Conservation (phyloP, 2,113 vertebrate species). For the Heteronetta atricapilla region DNA sequence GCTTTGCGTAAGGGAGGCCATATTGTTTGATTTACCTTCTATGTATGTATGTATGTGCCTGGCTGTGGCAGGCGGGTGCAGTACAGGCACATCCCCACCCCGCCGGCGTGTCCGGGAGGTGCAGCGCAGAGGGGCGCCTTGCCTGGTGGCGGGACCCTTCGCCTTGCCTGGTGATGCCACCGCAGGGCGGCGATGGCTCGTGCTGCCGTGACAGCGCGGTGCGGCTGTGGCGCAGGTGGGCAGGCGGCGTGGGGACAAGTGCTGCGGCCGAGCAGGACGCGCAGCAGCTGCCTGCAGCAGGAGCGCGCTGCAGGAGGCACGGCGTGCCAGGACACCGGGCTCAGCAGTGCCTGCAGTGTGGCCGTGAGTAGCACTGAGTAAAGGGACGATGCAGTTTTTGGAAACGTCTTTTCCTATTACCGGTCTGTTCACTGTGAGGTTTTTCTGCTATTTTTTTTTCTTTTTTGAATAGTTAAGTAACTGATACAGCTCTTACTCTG, state of each 20-base stretch:
- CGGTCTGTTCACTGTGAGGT: neutral
- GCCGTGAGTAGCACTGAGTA: neutral
- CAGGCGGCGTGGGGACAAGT: no score
- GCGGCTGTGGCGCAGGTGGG: no score
- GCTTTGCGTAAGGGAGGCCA: neutral
- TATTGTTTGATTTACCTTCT: neutral
- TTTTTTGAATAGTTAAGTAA: neutral
- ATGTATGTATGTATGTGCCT: no score
- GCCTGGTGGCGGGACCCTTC: fast-evolving
- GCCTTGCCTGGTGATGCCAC: neutral
- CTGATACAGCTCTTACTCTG: neutral
- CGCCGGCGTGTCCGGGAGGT: neutral
- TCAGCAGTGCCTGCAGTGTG: neutral
- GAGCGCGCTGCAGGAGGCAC: no score
- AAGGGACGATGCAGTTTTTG: neutral
- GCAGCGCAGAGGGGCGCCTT: neutral
- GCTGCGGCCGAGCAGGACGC: no score
- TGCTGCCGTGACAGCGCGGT: no score
- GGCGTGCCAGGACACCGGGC: no score
- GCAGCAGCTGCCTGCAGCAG: no score
- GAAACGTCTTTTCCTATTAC: neutral
- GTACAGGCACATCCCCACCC: neutral
- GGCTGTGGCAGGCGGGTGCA: fast-evolving
- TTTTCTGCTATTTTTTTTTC: neutral
- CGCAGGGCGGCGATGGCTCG: neutral